Percentiles rank a stretch among this genome's conserved stretches.
These are phyloP conservation scores for Neodontobutis hainanensis DNA, from an alignment of 2,113 vertebrate genomes.

Conservation along the genomic window DNA sequence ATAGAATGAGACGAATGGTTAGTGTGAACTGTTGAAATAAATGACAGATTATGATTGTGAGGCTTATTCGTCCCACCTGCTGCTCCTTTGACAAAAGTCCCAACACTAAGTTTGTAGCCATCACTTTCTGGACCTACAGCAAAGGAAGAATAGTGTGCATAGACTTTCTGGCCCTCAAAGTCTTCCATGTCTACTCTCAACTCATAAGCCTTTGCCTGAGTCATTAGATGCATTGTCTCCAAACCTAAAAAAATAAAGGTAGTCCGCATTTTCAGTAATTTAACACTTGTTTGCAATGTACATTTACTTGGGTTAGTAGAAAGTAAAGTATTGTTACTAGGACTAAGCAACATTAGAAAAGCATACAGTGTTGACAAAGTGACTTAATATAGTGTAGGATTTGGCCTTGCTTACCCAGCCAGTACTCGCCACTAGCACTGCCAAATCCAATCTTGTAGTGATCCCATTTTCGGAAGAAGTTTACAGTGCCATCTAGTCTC, in stretches of 20 bases:
- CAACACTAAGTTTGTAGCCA: slow-evolving; percentile 33
- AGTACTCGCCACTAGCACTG: slow-evolving; percentile 51
- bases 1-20: neutral
- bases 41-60: neutral
- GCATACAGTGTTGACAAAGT: too few relatives aligned
- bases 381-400: too few relatives aligned
- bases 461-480: slow-evolving; percentile 59
- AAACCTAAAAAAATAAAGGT: slow-evolving; percentile 24
- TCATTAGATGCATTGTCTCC: slow-evolving; percentile 55
- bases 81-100: slow-evolving; percentile 33
- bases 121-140: slow-evolving; percentile 44
- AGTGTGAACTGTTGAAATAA: neutral
- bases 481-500: slow-evolving; percentile 45
- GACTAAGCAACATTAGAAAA: too few relatives aligned
- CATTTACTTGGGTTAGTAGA: neutral
- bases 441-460: slow-evolving; percentile 55
- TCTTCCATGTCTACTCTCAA: slow-evolving; percentile 55
- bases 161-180: slow-evolving; percentile 50
- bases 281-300: neutral
- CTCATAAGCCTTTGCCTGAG: slow-evolving; percentile 34
- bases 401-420: slow-evolving; percentile 34
- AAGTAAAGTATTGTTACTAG: too few relatives aligned
- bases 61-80: slow-evolving; percentile 23
- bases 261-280: neutral
- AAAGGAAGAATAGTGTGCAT: slow-evolving; percentile 34